phyloP scores from a whole-genome alignment of 2,113 vertebrate genomes.

The Gulo gulo region DNA sequence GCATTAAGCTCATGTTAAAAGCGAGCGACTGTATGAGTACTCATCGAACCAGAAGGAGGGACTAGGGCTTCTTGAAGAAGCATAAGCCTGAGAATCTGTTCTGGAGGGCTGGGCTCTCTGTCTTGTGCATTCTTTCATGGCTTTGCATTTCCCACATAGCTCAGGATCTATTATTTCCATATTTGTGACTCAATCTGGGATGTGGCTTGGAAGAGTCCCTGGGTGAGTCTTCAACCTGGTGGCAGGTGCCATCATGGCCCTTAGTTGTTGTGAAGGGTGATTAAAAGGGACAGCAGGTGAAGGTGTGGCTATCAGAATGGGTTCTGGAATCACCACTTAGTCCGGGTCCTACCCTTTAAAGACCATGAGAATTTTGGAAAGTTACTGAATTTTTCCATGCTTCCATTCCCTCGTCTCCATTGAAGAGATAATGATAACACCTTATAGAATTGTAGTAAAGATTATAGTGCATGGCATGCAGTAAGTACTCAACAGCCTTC shows the following conservation, averaged over 20 bases:
- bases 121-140: neutral
- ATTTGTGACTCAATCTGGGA: neutral
- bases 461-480: fast-evolving
- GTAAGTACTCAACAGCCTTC: neutral
- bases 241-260: fast-evolving
- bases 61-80: neutral
- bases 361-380: neutral
- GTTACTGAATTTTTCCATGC: no score
- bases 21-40: conserved; percentile 55
- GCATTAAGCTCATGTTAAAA: conserved; percentile 39
- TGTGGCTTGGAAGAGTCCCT: neutral
- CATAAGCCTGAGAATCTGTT: neutral
- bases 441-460: neutral
- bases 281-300: neutral
- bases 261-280: neutral
- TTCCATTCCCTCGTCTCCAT: neutral
- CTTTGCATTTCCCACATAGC: neutral
- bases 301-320: neutral
- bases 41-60: conserved; percentile 9
- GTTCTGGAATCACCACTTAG: neutral
- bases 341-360: neutral
- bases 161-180: neutral
- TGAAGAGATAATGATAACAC: neutral
- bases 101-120: neutral
- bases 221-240: neutral